Conservation (phyloP, 2,113 vertebrate genomes). For the Eulacestoma nigropectus region DNA sequence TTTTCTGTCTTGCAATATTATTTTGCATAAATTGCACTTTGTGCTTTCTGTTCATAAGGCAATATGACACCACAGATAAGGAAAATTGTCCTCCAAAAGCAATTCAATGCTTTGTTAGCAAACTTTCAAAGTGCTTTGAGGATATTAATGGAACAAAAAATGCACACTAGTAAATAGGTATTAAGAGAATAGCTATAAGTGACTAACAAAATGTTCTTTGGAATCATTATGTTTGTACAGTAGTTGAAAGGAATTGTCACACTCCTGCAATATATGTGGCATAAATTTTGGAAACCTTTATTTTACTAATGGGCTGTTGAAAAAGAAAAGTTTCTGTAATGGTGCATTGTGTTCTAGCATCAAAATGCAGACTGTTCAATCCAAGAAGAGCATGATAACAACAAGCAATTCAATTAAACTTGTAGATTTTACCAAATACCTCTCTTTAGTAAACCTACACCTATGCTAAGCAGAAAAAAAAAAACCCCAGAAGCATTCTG, state of each 20-base stretch:
- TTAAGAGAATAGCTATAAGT: not conserved
- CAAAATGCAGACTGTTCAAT: not conserved
- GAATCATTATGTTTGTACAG: not conserved
- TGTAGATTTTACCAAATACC: constrained; percentile 1
- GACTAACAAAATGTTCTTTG: not conserved
- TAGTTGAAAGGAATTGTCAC: not conserved
- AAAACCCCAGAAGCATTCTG: fast-evolving
- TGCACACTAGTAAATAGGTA: not conserved
- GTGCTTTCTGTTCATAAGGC: not conserved
- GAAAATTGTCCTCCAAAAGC: not conserved
- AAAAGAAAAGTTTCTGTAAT: not conserved
- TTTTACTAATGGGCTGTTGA: not conserved
- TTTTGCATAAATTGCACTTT: not conserved
- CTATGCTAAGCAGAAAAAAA: not conserved
- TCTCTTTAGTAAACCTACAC: not conserved
- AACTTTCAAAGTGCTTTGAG: not conserved
- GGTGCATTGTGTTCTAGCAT: not conserved
- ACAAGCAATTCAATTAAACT: constrained; percentile 29
- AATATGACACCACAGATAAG: not conserved
- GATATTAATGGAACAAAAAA: not conserved
- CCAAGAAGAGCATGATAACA: not conserved
- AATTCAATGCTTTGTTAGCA: not conserved
- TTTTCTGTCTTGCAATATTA: not conserved
- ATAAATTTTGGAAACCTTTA: not conserved
- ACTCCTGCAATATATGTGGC: not conserved